A percentile compares a stretch with the other conserved stretches of the same genome.
Conservation (phyloP, 2,113 vertebrate species). For the Erythrocercus mccallii region DNA sequence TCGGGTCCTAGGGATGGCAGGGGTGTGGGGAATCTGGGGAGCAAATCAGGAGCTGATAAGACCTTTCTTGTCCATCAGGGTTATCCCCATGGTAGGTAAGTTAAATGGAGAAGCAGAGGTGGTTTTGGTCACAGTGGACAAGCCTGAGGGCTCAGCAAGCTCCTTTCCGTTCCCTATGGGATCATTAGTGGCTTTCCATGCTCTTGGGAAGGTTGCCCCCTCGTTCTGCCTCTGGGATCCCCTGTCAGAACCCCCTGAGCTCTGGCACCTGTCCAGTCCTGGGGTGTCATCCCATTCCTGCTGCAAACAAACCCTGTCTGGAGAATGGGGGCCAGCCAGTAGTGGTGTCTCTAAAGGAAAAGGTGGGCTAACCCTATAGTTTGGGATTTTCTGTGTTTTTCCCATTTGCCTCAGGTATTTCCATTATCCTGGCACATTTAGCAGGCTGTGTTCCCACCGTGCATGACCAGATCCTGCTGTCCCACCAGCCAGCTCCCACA, state of each 20-base stretch:
- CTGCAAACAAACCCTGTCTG: background rate
- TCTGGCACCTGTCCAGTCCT: background rate
- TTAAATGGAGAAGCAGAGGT: too few relatives aligned
- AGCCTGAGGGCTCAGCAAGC: background rate
- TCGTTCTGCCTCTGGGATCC: background rate
- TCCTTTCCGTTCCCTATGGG: background rate
- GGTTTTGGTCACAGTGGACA: background rate
- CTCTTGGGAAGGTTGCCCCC: background rate
- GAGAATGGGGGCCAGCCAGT: background rate
- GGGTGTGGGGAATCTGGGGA: background rate
- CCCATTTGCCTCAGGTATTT: background rate
- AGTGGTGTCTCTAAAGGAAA: background rate
- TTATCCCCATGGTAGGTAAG: too few relatives aligned
- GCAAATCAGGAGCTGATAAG: background rate
- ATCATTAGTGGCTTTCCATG: fast-evolving
- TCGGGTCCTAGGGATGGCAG: background rate
- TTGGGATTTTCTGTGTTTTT: background rate
- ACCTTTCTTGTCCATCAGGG: background rate
- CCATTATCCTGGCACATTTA: fast-evolving
- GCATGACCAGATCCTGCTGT: background rate
- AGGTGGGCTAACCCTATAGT: background rate
- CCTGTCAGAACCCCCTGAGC: background rate
- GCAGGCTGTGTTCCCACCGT: background rate
- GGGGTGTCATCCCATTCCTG: background rate
- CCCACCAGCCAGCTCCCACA: background rate